Evolutionary conservation across 2,113 vertebrate genomes (phyloP).

Genomic region (Delphinapterus leucas): DNA sequence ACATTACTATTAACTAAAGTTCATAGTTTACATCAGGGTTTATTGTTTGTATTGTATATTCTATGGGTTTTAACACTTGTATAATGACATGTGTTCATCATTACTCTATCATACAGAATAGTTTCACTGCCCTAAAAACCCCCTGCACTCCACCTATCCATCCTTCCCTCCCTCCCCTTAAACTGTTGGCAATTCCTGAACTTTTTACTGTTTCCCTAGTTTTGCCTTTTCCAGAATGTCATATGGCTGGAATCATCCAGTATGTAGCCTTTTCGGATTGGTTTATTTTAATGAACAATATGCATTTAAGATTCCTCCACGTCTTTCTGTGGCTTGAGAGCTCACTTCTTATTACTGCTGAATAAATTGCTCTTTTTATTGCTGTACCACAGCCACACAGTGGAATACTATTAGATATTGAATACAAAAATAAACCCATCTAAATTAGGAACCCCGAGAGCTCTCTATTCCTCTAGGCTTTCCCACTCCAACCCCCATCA

Average conservation of each 20-base stretch:
- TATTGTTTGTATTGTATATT: neutral
- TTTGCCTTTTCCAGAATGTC: neutral
- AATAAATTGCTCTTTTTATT: neutral
- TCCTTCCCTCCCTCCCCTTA: neutral
- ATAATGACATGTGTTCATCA: neutral
- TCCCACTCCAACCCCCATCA: neutral
- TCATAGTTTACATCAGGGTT: neutral
- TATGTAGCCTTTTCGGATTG: neutral
- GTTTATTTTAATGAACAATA: neutral
- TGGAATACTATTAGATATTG: conserved; percentile 17
- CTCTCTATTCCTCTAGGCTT: neutral
- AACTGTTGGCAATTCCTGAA: neutral
- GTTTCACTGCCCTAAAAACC: neutral
- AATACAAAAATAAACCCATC: conserved; percentile 35
- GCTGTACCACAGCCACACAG: neutral
- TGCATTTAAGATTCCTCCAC: neutral
- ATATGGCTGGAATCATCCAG: neutral
- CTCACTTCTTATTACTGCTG: neutral
- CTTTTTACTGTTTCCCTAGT: neutral
- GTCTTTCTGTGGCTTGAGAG: neutral
- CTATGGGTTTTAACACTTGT: neutral
- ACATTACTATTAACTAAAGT: neutral
- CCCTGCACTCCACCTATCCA: neutral
- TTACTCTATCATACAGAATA: neutral
- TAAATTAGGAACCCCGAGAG: neutral